Percentiles rank a stretch among this genome's conserved stretches.
Evolutionary conservation across 2,797 vertebrate species (phyloP).

Genomic region (Silurus lanzhouensis): DNA sequence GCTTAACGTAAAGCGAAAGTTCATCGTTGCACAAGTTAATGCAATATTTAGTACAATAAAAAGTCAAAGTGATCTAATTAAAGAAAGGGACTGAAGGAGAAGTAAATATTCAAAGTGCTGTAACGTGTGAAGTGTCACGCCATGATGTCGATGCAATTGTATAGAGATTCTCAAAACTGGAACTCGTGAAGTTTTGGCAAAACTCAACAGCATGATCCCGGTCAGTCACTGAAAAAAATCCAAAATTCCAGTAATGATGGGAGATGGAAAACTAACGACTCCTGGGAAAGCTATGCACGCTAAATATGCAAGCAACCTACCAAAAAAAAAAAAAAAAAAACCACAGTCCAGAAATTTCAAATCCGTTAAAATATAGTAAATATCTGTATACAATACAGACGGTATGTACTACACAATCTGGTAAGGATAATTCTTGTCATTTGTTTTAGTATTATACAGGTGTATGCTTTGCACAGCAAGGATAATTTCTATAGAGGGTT

Average conservation of each 20-base stretch:
- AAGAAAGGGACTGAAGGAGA: slow-evolving; percentile 64
- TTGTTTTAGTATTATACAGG: slow-evolving; percentile 68
- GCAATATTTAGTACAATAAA: slow-evolving; percentile 70
- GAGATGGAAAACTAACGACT: slow-evolving; percentile 53
- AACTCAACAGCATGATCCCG: slow-evolving; percentile 64
- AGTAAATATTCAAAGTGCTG: slow-evolving; percentile 57
- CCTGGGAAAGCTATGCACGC: slow-evolving; percentile 64
- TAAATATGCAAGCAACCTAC: slow-evolving; percentile 41
- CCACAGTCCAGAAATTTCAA: slow-evolving; percentile 41
- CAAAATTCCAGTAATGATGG: slow-evolving; percentile 68
- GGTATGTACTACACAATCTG: slow-evolving; percentile 54
- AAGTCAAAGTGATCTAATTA: slow-evolving; percentile 69
- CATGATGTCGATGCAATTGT: not conserved
- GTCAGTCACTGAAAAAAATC: slow-evolving; percentile 74
- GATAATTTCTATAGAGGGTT: slow-evolving; percentile 52
- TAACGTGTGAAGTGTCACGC: slow-evolving; percentile 44
- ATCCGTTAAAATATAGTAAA: slow-evolving; percentile 56
- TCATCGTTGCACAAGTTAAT: slow-evolving; percentile 50
- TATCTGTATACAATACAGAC: slow-evolving; percentile 68
- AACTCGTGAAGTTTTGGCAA: slow-evolving; percentile 68
- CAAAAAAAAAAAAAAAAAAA: slow-evolving; percentile 40
- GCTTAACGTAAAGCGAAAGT: slow-evolving; percentile 43
- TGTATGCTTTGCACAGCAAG: slow-evolving; percentile 63
- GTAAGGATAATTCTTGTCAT: slow-evolving; percentile 62
- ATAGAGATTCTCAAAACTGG: not conserved